phyloP scores from a whole-genome alignment of 1,140 invertebrate genomes.

The Vanessa tameamea region DNA sequence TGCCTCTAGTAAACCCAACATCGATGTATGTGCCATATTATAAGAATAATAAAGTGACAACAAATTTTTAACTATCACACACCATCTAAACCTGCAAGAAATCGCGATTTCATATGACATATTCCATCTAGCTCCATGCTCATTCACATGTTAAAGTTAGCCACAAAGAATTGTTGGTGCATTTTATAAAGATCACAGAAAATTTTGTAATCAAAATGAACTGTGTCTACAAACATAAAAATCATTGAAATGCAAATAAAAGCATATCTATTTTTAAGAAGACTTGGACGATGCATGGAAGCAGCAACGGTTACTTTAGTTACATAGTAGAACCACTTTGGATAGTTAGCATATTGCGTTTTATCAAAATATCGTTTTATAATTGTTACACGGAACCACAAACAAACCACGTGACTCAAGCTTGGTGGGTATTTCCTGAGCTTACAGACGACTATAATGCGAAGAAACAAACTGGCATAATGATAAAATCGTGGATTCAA shows the following conservation, averaged over 20 bases:
- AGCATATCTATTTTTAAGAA: slow-evolving; percentile 32
- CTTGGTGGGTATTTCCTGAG: slow-evolving; percentile 22
- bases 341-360: slow-evolving; percentile 25
- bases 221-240: slow-evolving; percentile 29
- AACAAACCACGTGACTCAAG: slow-evolving; percentile 24
- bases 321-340: slow-evolving; percentile 18
- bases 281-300: slow-evolving; percentile 34
- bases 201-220: slow-evolving; percentile 34
- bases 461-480: slow-evolving; percentile 31
- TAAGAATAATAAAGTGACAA: slow-evolving; percentile 32
- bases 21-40: slow-evolving; percentile 28
- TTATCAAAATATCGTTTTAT: slow-evolving; percentile 21
- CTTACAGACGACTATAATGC: slow-evolving; percentile 13
- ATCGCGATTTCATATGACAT: slow-evolving; percentile 16
- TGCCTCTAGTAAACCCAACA: slow-evolving; percentile 31
- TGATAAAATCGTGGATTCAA: slow-evolving; percentile 21
- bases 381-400: slow-evolving; percentile 7
- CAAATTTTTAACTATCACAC: slow-evolving; percentile 32
- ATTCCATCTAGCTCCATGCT: slow-evolving; percentile 39
- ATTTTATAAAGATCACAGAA: slow-evolving; percentile 34
- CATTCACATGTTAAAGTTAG: slow-evolving; percentile 38
- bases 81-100: slow-evolving; percentile 34
- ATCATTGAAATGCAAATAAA: slow-evolving; percentile 33
- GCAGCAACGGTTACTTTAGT: slow-evolving; percentile 18
- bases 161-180: slow-evolving; percentile 34